Percentiles rank a stretch among this genome's conserved stretches.
Conservation (phyloP, 2,888 invertebrate genomes). For the Cataglyphis cursor region DNA sequence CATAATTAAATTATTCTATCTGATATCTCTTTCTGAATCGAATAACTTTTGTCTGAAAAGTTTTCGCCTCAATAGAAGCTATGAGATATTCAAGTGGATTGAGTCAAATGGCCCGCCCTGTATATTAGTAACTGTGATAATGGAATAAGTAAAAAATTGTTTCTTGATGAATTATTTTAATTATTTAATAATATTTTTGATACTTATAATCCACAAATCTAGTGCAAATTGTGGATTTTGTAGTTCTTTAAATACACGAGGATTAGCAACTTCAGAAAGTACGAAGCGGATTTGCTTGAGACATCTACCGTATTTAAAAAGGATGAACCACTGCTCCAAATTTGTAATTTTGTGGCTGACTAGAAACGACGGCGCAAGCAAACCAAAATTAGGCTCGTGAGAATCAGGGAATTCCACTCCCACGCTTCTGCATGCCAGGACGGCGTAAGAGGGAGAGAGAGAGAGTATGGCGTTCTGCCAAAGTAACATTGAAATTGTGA, state of each 20-base stretch:
- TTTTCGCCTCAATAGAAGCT: too few species aligned
- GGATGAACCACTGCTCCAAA: constrained; percentile 73
- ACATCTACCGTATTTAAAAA: constrained; percentile 39
- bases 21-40: too few species aligned
- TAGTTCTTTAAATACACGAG: neutral
- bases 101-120: too few species aligned
- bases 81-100: too few species aligned
- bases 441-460: constrained; percentile 34
- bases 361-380: constrained; percentile 55
- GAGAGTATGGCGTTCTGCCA: constrained; percentile 69
- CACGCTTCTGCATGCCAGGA: constrained; percentile 67
- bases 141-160: neutral
- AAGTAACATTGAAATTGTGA: constrained; percentile 69
- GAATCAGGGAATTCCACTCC: constrained; percentile 81
- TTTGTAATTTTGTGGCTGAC: constrained; percentile 72
- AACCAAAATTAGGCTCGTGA: constrained; percentile 78
- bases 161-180: constrained; percentile 9
- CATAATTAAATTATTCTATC: too few species aligned
- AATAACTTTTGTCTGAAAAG: too few species aligned
- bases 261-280: constrained; percentile 54
- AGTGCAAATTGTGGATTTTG: neutral
- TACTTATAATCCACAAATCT: neutral
- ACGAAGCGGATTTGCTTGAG: constrained; percentile 55
- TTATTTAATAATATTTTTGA: neutral
- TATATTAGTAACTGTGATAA: neutral